A percentile compares a stretch with the other conserved stretches of the same genome.
Conservation (phyloP, 2,888 invertebrate species). For the Stegana nigrithorax region DNA sequence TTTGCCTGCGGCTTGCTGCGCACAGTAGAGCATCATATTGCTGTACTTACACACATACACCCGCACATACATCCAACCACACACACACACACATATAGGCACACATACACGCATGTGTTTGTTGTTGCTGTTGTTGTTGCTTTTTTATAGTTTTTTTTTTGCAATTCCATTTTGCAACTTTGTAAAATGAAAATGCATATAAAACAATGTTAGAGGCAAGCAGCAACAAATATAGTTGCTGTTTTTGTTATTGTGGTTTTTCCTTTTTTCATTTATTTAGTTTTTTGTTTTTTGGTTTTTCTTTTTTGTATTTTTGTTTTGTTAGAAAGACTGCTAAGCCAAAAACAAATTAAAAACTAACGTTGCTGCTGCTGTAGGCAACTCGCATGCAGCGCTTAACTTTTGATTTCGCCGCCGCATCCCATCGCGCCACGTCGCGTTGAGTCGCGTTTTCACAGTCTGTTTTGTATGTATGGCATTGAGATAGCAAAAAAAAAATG, state of each 20-base stretch:
- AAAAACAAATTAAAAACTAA: conserved; percentile 32
- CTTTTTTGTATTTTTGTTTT: neutral
- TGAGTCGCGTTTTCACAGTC: too few relatives aligned
- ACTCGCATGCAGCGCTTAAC: too few relatives aligned
- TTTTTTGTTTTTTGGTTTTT: neutral
- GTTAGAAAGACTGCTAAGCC: conserved; percentile 13
- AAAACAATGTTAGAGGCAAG: neutral
- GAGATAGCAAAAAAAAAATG: too few relatives aligned
- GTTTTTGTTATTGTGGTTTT: too few relatives aligned
- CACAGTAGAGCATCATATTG: neutral
- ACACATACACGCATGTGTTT: neutral
- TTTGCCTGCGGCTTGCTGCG: too few relatives aligned
- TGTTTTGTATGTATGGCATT: too few relatives aligned
- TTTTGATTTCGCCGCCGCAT: too few relatives aligned
- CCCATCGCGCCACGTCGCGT: too few relatives aligned
- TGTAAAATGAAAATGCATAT: neutral
- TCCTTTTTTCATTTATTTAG: too few relatives aligned
- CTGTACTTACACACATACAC: neutral
- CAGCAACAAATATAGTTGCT: neutral
- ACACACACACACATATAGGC: neutral
- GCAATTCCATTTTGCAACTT: too few relatives aligned
- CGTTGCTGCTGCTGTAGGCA: conserved; percentile 28
- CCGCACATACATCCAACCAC: too few relatives aligned
- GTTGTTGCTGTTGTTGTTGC: neutral
- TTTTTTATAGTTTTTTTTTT: neutral